A percentile compares a stretch with the other conserved stretches of the same genome.
Evolutionary conservation across 2,888 invertebrate species (phyloP).

Genomic region (Latheticus oryzae): DNA sequence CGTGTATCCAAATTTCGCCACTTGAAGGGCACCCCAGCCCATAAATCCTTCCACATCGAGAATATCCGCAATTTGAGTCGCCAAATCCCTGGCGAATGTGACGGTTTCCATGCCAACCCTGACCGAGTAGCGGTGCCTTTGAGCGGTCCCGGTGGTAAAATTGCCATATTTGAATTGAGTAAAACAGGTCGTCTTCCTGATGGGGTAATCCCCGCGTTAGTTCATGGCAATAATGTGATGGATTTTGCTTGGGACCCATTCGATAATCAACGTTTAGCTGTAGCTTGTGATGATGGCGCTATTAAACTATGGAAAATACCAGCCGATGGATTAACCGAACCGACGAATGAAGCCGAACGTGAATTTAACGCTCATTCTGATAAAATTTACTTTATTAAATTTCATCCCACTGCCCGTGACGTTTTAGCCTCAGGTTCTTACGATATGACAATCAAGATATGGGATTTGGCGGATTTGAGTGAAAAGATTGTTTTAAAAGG

Average conservation of each 20-base stretch:
- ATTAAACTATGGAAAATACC: slow-evolving; percentile 62
- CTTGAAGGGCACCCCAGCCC: slow-evolving; percentile 89
- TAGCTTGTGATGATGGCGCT: slow-evolving; percentile 89
- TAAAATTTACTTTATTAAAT: slow-evolving; percentile 91
- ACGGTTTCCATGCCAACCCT: slow-evolving; percentile 91
- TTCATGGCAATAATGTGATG: slow-evolving; percentile 89
- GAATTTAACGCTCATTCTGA: slow-evolving; percentile 85
- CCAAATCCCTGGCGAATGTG: slow-evolving; percentile 93
- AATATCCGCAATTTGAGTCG: slow-evolving; percentile 91
- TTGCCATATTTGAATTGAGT: slow-evolving; percentile 86
- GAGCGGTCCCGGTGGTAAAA: slow-evolving; percentile 90
- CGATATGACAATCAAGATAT: slow-evolving; percentile 89
- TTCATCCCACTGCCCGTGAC: slow-evolving; percentile 89
- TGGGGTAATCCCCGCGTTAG: slow-evolving; percentile 86
- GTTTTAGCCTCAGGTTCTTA: slow-evolving; percentile 90
- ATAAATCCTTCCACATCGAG: slow-evolving; percentile 92
- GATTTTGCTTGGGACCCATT: slow-evolving; percentile 98
- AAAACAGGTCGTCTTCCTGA: slow-evolving; percentile 82
- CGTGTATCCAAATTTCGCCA: slow-evolving; percentile 94
- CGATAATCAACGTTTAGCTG: slow-evolving; percentile 80
- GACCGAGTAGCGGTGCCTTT: slow-evolving; percentile 90
- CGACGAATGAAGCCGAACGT: slow-evolving; percentile 80
- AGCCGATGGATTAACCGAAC: slow-evolving; percentile 73
- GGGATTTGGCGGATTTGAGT: slow-evolving; percentile 78
- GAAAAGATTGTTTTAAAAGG: slow-evolving; percentile 77